A percentile compares a stretch with the other conserved stretches of the same genome.
Conservation (phyloP, 2,797 vertebrate species). For the Polyboroides typus region DNA sequence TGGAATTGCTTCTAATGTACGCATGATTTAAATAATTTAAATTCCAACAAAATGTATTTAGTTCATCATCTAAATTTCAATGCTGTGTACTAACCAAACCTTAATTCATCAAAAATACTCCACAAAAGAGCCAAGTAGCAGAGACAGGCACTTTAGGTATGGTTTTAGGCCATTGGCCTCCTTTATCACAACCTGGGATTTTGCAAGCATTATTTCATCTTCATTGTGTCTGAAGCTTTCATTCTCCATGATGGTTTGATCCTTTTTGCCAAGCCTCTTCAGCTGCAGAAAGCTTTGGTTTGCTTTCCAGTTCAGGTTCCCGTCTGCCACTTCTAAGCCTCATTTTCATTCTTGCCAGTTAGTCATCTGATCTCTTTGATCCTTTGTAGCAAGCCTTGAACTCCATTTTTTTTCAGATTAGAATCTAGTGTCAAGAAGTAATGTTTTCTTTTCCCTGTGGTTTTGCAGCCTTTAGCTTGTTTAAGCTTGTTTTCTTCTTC, state of each 20-base stretch:
- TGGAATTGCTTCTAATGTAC: neutral
- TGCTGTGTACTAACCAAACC: neutral
- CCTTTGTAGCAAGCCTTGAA: conserved; percentile 50
- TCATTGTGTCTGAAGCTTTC: conserved; percentile 7
- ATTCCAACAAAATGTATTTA: neutral
- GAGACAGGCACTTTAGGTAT: neutral
- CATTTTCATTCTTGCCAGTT: conserved; percentile 56
- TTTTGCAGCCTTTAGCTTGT: conserved; percentile 24
- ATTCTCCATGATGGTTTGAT: conserved; percentile 1
- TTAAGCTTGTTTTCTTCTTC: conserved; percentile 4
- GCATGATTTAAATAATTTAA: neutral
- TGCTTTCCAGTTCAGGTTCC: conserved; percentile 56
- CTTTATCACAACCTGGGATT: neutral
- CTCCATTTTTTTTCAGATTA: conserved; percentile 58
- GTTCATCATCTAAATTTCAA: neutral
- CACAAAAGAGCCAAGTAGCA: neutral
- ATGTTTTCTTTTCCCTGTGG: neutral
- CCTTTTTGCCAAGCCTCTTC: conserved; percentile 40
- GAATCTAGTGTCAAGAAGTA: conserved; percentile 17
- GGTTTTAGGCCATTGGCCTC: neutral
- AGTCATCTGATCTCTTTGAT: conserved; percentile 60
- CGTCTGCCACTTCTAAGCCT: conserved; percentile 38
- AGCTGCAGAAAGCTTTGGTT: conserved; percentile 45
- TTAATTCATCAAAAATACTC: neutral
- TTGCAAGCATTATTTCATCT: neutral